A percentile compares a stretch with the other conserved stretches of the same genome.
Conservation (phyloP, 2,888 invertebrate species). For the Apoda limacodes region DNA sequence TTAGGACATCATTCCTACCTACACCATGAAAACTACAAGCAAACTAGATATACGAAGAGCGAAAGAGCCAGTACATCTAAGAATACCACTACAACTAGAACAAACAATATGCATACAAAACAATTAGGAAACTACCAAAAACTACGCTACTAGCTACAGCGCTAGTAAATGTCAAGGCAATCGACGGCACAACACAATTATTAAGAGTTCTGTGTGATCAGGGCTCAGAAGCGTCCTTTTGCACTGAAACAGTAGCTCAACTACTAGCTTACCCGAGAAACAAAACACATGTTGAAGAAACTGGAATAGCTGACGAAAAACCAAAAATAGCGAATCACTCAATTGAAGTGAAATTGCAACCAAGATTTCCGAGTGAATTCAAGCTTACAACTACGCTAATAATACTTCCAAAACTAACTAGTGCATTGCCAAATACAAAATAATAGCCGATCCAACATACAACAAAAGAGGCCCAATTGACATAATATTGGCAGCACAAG, state of each 20-base stretch:
- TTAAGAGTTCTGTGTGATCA: constrained; percentile 1
- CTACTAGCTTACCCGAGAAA: not conserved
- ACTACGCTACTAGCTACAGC: too few species aligned
- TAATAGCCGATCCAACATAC: constrained; percentile 2
- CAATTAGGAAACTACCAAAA: too few species aligned
- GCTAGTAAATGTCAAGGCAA: too few species aligned
- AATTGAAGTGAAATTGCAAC: constrained; percentile 1
- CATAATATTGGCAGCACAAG: constrained; percentile 1
- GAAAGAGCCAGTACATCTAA: too few species aligned
- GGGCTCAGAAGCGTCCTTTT: constrained; percentile 1
- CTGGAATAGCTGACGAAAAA: not conserved
- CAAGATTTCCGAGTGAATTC: constrained; percentile 2
- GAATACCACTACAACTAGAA: too few species aligned
- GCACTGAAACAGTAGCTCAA: constrained; percentile 1
- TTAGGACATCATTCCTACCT: too few species aligned
- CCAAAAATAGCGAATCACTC: not conserved
- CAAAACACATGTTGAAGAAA: not conserved
- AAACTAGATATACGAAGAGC: too few species aligned
- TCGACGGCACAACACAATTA: constrained; percentile 1
- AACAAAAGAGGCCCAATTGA: constrained; percentile 2
- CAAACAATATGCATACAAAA: too few species aligned
- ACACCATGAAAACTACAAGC: too few species aligned
- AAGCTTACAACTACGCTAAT: constrained; percentile 1
- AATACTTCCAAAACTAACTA: not conserved
- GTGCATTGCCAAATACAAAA: not conserved